phyloP scores from a whole-genome alignment of 1,140 invertebrate genomes.

The Schlechtendalia chinensis region DNA sequence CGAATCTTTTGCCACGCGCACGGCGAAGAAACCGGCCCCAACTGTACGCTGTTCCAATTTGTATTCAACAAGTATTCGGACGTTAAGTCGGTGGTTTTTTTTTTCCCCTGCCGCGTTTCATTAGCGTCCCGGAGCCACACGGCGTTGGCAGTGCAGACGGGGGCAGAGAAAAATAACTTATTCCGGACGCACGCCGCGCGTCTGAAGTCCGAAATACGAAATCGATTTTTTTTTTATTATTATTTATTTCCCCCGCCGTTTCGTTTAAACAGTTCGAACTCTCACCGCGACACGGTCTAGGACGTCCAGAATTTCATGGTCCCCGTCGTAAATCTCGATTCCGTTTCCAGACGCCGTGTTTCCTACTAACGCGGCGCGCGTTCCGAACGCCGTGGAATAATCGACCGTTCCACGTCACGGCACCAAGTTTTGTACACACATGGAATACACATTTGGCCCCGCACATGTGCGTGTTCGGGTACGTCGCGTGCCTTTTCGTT shows the following conservation, averaged over 20 bases:
- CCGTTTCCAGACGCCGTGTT: background rate
- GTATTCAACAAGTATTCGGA: slow-evolving; percentile 47
- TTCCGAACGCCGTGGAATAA: slow-evolving; percentile 29
- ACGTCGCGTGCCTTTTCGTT: slow-evolving; percentile 10
- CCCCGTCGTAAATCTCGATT: background rate
- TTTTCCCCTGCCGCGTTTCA: slow-evolving; percentile 17
- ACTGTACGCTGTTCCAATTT: slow-evolving; percentile 27
- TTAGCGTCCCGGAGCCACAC: slow-evolving; percentile 25
- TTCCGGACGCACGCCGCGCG: background rate
- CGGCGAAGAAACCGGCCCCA: slow-evolving; percentile 31
- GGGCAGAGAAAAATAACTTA: slow-evolving; percentile 20
- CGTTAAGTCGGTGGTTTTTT: slow-evolving; percentile 15
- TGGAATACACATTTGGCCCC: slow-evolving; percentile 1
- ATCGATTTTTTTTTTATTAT: slow-evolving; percentile 6
- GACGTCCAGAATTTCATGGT: background rate
- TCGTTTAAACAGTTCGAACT: slow-evolving; percentile 1
- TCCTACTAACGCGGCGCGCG: background rate
- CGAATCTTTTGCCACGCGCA: background rate
- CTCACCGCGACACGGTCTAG: background rate
- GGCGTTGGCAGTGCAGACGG: slow-evolving; percentile 1
- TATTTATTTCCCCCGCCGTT: too few species aligned
- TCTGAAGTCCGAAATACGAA: slow-evolving; percentile 29
- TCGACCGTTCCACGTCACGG: slow-evolving; percentile 37
- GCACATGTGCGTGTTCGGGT: slow-evolving; percentile 23
- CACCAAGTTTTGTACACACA: slow-evolving; percentile 4